These are phyloP conservation scores for Odontomachus brunneus DNA, from an alignment of 1,140 invertebrate genomes.

Conservation along the genomic window DNA sequence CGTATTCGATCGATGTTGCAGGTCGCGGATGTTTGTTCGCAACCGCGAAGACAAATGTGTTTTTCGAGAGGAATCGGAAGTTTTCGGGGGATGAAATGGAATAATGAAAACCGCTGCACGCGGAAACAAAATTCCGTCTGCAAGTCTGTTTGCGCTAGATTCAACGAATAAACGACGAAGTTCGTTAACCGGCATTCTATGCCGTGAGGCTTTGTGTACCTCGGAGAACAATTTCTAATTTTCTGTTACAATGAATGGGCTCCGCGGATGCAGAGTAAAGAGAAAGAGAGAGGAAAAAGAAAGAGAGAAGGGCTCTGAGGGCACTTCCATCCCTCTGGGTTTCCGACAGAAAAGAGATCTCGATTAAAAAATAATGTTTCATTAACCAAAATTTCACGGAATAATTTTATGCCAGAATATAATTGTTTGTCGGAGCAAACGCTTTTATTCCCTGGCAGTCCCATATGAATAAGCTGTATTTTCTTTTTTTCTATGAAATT, in stretches of 20 bases:
- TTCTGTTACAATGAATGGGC: slow-evolving; percentile 41
- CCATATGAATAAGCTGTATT: background rate
- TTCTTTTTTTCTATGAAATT: background rate
- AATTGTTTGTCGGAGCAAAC: background rate
- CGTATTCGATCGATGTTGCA: slow-evolving; percentile 33
- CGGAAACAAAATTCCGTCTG: slow-evolving; percentile 29
- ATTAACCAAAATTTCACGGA: slow-evolving; percentile 28
- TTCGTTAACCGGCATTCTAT: slow-evolving; percentile 50
- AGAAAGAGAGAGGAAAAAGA: slow-evolving; percentile 52
- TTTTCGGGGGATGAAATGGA: slow-evolving; percentile 41
- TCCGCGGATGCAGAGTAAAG: slow-evolving; percentile 30
- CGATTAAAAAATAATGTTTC: slow-evolving; percentile 52
- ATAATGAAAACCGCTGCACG: slow-evolving; percentile 33
- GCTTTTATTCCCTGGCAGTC: background rate
- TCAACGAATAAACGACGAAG: slow-evolving; percentile 13
- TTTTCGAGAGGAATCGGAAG: slow-evolving; percentile 34
- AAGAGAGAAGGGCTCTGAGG: slow-evolving; percentile 2
- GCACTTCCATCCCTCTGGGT: background rate
- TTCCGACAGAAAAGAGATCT: slow-evolving; percentile 14
- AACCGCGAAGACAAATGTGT: slow-evolving; percentile 39
- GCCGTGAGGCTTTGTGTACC: slow-evolving; percentile 21
- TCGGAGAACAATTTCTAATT: slow-evolving; percentile 57
- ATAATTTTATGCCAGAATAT: slow-evolving; percentile 1
- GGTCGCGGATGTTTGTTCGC: slow-evolving; percentile 30
- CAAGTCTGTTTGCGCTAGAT: slow-evolving; percentile 50